These are phyloP conservation scores for Myopa tessellatipennis DNA, from an alignment of 2,888 invertebrate species.

Conservation along the genomic window DNA sequence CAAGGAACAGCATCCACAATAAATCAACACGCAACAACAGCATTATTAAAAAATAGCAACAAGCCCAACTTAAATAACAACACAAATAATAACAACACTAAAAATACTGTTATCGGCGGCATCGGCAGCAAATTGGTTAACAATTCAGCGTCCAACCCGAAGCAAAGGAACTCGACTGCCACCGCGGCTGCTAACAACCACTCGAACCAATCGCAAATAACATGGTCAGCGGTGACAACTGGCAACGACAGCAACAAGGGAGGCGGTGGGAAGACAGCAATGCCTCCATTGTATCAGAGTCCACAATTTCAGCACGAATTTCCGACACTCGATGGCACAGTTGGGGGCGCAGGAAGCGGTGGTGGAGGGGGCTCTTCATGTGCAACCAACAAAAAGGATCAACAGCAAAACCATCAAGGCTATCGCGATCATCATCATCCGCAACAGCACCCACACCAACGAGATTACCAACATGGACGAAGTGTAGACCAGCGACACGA, in stretches of 20 bases:
- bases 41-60: constrained; percentile 47
- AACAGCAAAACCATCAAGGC: constrained; percentile 47
- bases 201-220: constrained; percentile 70
- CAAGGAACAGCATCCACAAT: constrained; percentile 54
- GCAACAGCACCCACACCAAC: constrained; percentile 53
- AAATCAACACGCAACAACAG: constrained; percentile 46
- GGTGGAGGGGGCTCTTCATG: constrained; percentile 60
- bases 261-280: constrained; percentile 56
- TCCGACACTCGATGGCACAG: constrained; percentile 80
- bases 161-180: constrained; percentile 48
- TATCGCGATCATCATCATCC: constrained; percentile 48
- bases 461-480: constrained; percentile 48
- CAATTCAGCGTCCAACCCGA: constrained; percentile 48
- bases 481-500: constrained; percentile 38
- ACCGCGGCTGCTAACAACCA: constrained; percentile 53
- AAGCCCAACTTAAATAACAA: constrained; percentile 48
- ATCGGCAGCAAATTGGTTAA: constrained; percentile 54
- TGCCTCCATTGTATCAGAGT: constrained; percentile 80
- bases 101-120: constrained; percentile 52
- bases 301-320: constrained; percentile 97
- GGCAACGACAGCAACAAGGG: constrained; percentile 64
- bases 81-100: constrained; percentile 50
- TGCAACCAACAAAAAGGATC: constrained; percentile 65
- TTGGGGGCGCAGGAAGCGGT: constrained; percentile 62
- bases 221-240: constrained; percentile 74